phyloP scores from a whole-genome alignment of 2,888 invertebrate species.

The Entomobrya multifasciata region DNA sequence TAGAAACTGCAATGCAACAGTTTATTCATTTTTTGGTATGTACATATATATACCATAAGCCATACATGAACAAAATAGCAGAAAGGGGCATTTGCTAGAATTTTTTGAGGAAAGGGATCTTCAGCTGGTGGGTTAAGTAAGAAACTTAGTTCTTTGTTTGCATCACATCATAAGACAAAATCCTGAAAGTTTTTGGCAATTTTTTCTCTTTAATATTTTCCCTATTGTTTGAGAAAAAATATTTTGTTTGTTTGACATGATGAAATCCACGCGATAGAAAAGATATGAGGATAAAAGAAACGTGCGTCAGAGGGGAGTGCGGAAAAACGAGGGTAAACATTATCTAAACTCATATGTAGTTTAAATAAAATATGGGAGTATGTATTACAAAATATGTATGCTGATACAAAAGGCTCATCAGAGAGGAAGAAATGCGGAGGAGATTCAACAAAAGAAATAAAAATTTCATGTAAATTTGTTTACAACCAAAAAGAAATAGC shows the following conservation, averaged over 20 bases:
- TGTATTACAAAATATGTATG: neutral
- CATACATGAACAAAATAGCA: no score
- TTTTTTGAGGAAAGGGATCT: neutral
- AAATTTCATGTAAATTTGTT: no score
- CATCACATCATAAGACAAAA: neutral
- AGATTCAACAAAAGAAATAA: no score
- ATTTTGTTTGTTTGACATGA: constrained; percentile 7
- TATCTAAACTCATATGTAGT: no score
- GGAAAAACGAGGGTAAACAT: no score
- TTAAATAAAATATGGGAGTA: neutral
- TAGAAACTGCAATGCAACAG: constrained; percentile 10
- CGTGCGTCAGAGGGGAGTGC: no score
- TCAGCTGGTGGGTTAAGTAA: neutral
- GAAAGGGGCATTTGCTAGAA: neutral
- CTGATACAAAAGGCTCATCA: neutral
- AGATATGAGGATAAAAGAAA: neutral
- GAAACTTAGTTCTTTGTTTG: constrained; percentile 1
- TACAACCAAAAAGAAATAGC: no score
- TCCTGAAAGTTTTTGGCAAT: neutral
- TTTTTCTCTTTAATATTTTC: neutral
- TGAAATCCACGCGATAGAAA: neutral
- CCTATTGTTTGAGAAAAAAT: neutral
- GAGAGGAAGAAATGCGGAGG: no score
- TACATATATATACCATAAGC: neutral
- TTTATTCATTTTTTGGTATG: neutral